phyloP scores from a whole-genome alignment of 2,797 vertebrate species.

The Argentina silus region DNA sequence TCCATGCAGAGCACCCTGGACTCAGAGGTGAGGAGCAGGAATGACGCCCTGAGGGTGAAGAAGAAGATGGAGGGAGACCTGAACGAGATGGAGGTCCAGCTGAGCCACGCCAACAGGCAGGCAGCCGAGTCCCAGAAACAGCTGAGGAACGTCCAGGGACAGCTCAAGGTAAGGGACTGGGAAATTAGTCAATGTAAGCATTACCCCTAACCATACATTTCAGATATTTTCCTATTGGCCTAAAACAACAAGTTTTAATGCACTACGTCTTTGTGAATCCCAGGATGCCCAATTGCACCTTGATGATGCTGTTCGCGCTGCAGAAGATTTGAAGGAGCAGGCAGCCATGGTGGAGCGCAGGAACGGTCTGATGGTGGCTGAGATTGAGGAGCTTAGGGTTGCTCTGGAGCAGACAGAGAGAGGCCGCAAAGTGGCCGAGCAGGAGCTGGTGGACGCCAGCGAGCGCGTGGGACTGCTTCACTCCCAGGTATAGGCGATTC shows the following conservation, averaged over 20 bases:
- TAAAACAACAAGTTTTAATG: constrained; percentile 76
- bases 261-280: constrained; percentile 2
- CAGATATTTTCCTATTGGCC: no score
- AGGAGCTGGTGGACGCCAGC: no score
- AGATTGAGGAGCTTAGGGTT: neutral
- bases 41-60: constrained; percentile 89
- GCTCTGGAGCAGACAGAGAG: constrained; percentile 87
- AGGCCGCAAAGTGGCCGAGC: constrained; percentile 65
- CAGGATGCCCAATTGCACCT: constrained; percentile 87
- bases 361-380: constrained; percentile 76
- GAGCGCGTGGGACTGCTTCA: no score
- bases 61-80: constrained; percentile 90
- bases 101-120: constrained; percentile 74
- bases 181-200: neutral
- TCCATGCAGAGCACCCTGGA: constrained; percentile 86
- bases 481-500: no score
- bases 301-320: constrained; percentile 80
- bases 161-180: constrained; percentile 79
- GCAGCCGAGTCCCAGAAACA: constrained; percentile 76
- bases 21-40: constrained; percentile 87
- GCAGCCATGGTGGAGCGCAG: constrained; percentile 86
- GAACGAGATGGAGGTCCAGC: constrained; percentile 78
- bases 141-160: constrained; percentile 68
- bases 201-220: no score
- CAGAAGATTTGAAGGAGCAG: constrained; percentile 89